Conservation (phyloP, 1,140 invertebrate genomes). For the Goniozus legneri region DNA sequence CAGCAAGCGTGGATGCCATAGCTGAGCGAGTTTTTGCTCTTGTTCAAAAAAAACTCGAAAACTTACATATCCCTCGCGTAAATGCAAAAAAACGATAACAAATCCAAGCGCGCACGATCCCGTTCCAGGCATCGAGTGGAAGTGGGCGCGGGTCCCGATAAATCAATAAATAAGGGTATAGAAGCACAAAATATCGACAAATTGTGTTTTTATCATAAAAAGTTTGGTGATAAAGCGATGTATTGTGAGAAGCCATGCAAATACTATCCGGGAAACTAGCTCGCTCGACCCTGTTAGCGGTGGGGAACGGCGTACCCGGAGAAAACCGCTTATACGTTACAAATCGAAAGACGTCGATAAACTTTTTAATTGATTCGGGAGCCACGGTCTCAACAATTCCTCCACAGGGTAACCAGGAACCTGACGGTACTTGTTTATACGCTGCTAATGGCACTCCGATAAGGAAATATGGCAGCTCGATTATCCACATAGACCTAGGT, state of each 20-base stretch:
- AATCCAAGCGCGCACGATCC: not conserved
- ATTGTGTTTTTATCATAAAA: not conserved
- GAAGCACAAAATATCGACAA: not conserved
- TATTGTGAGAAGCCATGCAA: not conserved
- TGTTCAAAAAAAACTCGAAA: not conserved
- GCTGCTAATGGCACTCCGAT: not conserved
- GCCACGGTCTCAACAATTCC: not conserved
- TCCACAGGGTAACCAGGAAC: not conserved
- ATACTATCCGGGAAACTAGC: not conserved
- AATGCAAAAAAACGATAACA: not conserved
- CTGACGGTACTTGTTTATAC: not conserved
- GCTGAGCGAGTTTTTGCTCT: not conserved
- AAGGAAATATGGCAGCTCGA: not conserved
- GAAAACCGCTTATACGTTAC: not conserved
- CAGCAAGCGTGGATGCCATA: not conserved
- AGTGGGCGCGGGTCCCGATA: not conserved
- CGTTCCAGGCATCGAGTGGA: not conserved
- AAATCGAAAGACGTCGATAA: not conserved
- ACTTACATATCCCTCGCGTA: not conserved
- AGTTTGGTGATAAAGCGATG: not conserved
- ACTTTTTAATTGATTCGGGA: not conserved
- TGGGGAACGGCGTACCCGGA: not conserved
- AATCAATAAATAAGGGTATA: not conserved
- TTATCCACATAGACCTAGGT: not conserved
- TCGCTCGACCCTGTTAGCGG: not conserved